These are phyloP conservation scores for Cotesia chilonis DNA, from an alignment of 1,140 invertebrate species.

Conservation along the genomic window DNA sequence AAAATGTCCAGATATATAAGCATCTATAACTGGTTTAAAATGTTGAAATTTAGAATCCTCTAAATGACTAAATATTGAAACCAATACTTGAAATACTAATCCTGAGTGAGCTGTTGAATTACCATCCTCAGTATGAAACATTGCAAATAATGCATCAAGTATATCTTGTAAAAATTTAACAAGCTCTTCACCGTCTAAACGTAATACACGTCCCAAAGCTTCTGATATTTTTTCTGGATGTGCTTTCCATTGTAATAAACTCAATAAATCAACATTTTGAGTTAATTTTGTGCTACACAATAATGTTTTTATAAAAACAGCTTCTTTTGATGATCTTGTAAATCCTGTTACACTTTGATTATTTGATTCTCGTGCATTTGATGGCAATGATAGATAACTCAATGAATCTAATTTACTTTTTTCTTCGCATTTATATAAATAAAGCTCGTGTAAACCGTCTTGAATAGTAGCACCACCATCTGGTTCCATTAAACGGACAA, in stretches of 20 bases:
- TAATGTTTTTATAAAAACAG: constrained; percentile 81
- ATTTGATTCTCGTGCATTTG: constrained; percentile 71
- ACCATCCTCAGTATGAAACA: constrained; percentile 94
- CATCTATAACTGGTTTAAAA: constrained; percentile 94
- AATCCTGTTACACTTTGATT: constrained; percentile 70
- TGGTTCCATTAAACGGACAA: constrained; percentile 88
- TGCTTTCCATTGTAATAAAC: constrained; percentile 89
- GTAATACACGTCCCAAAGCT: constrained; percentile 81
- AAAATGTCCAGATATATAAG: constrained; percentile 95
- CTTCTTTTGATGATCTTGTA: constrained; percentile 84
- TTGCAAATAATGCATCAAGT: constrained; percentile 91
- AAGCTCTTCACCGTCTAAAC: constrained; percentile 88
- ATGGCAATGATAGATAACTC: constrained; percentile 79
- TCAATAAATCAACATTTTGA: constrained; percentile 90
- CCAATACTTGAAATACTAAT: constrained; percentile 82
- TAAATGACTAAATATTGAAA: constrained; percentile 90
- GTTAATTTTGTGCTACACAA: constrained; percentile 95
- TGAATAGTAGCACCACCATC: constrained; percentile 83
- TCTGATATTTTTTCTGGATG: constrained; percentile 87
- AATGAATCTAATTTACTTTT: constrained; percentile 76
- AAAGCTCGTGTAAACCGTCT: constrained; percentile 87
- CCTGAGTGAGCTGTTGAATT: constrained; percentile 80
- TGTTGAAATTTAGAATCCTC: constrained; percentile 94
- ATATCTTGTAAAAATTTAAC: constrained; percentile 97
- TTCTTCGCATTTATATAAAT: constrained; percentile 93